Evolutionary conservation across 1,140 invertebrate genomes (phyloP).

Genomic region (Dufourea novaeangliae): DNA sequence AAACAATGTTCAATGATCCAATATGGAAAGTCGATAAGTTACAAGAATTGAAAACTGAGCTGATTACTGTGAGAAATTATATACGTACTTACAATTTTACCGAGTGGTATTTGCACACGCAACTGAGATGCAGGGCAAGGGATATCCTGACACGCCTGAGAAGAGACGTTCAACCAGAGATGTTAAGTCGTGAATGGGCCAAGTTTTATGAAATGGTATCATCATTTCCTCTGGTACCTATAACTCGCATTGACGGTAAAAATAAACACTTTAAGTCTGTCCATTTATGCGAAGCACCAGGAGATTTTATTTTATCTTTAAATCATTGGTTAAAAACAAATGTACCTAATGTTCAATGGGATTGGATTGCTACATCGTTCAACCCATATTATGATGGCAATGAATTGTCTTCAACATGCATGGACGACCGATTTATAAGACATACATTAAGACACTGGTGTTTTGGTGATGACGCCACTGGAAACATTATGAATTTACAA

Average conservation of each 20-base stretch:
- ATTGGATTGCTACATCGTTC: conserved; percentile 92
- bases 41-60: conserved; percentile 85
- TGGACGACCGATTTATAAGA: conserved; percentile 92
- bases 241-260: conserved; percentile 68
- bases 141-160: conserved; percentile 85
- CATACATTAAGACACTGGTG: conserved; percentile 90
- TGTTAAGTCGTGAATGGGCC: conserved; percentile 94
- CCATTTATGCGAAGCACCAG: conserved; percentile 97
- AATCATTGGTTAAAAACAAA: conserved; percentile 91
- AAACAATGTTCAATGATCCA: conserved; percentile 68
- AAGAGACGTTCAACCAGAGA: conserved; percentile 86
- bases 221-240: conserved; percentile 85
- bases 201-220: conserved; percentile 94
- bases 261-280: conserved; percentile 85
- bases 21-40: conserved; percentile 80
- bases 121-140: conserved; percentile 86
- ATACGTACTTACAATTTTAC: conserved; percentile 89
- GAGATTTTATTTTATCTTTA: conserved; percentile 93
- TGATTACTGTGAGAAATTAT: conserved; percentile 90
- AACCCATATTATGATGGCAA: conserved; percentile 97
- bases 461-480: conserved; percentile 92
- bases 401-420: conserved; percentile 86
- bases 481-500: conserved; percentile 87
- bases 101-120: conserved; percentile 92
- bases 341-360: conserved; percentile 85